Evolutionary conservation across 2,888 invertebrate species (phyloP).

Genomic region (Lepeophtheirus nordmannii): DNA sequence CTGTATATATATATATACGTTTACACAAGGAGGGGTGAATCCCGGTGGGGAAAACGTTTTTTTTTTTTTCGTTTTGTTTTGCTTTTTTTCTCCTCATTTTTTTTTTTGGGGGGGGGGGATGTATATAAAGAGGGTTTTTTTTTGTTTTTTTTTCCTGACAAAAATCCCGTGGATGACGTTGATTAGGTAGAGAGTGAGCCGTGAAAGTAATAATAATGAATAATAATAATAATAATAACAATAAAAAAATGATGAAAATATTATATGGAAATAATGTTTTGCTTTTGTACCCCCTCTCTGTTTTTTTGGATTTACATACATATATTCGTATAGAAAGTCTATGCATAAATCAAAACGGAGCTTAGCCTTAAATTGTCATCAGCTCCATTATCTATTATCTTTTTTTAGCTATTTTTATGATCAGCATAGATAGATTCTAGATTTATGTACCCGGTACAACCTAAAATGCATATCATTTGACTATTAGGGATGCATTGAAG

Average conservation of each 20-base stretch:
- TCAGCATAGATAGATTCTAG: too few species aligned
- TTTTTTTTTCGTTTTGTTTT: too few species aligned
- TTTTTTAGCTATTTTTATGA: too few species aligned
- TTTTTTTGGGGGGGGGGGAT: too few species aligned
- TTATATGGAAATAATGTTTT: not conserved
- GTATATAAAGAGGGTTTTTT: too few species aligned
- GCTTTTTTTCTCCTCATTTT: too few species aligned
- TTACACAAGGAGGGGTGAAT: not conserved
- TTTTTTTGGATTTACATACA: not conserved
- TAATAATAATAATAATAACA: too few species aligned
- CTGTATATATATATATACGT: not conserved
- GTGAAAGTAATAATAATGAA: not conserved
- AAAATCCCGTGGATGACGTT: not conserved
- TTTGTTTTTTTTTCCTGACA: not conserved
- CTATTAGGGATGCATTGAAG: too few species aligned
- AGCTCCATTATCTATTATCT: not conserved
- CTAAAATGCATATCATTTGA: too few species aligned
- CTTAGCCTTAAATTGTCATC: constrained; percentile 8
- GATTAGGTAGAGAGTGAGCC: not conserved
- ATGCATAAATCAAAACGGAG: not conserved
- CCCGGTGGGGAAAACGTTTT: not conserved
- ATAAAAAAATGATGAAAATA: not conserved
- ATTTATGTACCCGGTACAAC: too few species aligned
- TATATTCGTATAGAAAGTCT: too few species aligned
- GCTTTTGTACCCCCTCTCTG: too few species aligned